Evolutionary conservation across 2,113 vertebrate genomes (phyloP).

Genomic region (Phylloscopus trochilus): DNA sequence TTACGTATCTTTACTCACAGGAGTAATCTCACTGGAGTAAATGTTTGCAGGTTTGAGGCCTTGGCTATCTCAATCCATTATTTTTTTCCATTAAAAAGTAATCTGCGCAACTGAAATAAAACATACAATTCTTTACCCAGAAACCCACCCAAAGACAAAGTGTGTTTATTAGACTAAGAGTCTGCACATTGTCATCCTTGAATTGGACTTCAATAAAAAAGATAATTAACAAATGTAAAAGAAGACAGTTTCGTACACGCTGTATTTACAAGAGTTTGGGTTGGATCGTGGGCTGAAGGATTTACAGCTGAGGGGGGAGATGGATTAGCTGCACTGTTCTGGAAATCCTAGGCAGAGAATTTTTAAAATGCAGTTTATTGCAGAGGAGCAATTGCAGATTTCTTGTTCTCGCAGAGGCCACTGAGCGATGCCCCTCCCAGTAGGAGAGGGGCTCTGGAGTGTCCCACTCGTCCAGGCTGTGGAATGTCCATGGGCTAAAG

Average conservation of each 20-base stretch:
- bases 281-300: background rate
- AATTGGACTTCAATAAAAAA: constrained; percentile 26
- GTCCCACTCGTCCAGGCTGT: fast-evolving
- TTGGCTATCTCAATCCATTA: constrained; percentile 49
- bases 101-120: constrained; percentile 56
- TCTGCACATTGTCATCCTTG: background rate
- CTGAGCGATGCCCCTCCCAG: fast-evolving
- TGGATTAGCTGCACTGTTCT: background rate
- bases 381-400: background rate
- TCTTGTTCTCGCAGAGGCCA: background rate
- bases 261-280: constrained; percentile 27
- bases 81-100: constrained; percentile 61
- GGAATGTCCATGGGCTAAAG: fast-evolving
- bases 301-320: background rate
- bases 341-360: background rate
- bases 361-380: background rate
- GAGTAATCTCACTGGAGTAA: constrained; percentile 57
- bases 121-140: constrained; percentile 20
- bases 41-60: constrained; percentile 49
- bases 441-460: fast-evolving
- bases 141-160: constrained; percentile 24
- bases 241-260: background rate
- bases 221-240: background rate
- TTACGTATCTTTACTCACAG: constrained; percentile 15
- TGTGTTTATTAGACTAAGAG: constrained; percentile 13